Evolutionary conservation across 2,797 vertebrate species (phyloP).

Genomic region (Sebastes itinus): DNA sequence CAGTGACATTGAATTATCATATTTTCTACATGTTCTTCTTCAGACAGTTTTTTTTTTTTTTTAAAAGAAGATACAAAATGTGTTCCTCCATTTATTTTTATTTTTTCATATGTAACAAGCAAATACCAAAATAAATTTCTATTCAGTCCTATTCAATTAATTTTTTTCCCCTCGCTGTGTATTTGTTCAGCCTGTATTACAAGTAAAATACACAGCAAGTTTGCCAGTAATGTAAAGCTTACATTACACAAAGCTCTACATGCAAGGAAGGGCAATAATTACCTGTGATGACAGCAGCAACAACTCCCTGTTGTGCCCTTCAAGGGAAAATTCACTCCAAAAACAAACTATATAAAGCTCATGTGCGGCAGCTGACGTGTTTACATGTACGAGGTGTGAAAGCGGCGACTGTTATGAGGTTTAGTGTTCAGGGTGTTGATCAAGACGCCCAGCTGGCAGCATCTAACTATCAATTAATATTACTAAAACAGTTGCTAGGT

Average conservation of each 20-base stretch:
- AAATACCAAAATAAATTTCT: slow-evolving; percentile 28
- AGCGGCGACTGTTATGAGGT: not conserved
- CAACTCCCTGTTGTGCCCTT: slow-evolving; percentile 13
- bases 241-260: not conserved
- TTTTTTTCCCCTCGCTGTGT: accelerated
- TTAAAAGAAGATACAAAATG: not conserved
- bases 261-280: not conserved
- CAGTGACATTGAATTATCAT: not conserved
- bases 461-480: not conserved
- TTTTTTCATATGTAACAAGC: not conserved
- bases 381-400: slow-evolving; percentile 8
- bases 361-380: not conserved
- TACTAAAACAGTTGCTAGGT: not conserved
- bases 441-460: not conserved
- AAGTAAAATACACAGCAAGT: not conserved
- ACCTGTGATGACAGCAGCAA: not conserved
- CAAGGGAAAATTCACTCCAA: slow-evolving; percentile 3
- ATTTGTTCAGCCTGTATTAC: not conserved
- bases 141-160: not conserved
- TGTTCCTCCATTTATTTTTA: not conserved
- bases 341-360: slow-evolving; percentile 13
- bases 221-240: not conserved
- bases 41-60: not conserved
- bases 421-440: not conserved
- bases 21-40: not conserved